A percentile compares a stretch with the other conserved stretches of the same genome.
These are phyloP conservation scores for Empis stercorea DNA, from an alignment of 2,888 invertebrate species.

Conservation along the genomic window DNA sequence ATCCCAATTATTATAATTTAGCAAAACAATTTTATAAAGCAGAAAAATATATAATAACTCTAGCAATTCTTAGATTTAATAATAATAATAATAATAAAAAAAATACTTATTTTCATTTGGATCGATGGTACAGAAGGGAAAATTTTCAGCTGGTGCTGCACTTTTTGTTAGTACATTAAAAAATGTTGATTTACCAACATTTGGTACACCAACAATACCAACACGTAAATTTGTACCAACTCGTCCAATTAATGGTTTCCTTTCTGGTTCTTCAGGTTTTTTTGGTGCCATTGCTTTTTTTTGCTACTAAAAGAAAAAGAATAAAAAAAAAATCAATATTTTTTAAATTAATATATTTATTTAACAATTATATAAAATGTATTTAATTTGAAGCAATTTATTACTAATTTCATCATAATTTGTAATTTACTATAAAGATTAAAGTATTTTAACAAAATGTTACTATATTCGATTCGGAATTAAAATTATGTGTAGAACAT, in stretches of 20 bases:
- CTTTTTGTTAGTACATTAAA: slow-evolving; percentile 99
- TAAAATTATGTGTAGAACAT: too few species aligned
- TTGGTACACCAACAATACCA: slow-evolving; percentile 93
- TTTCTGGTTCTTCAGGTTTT: slow-evolving; percentile 80
- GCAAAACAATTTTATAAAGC: too few species aligned
- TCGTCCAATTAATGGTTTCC: slow-evolving; percentile 83
- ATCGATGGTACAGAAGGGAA: slow-evolving; percentile 99
- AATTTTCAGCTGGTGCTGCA: slow-evolving; percentile 95
- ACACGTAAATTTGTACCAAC: slow-evolving; percentile 93
- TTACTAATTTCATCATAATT: too few species aligned
- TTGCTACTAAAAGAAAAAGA: slow-evolving; percentile 2
- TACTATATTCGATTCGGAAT: too few species aligned
- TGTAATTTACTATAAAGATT: too few species aligned
- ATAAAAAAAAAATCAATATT: neutral
- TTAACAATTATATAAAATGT: too few species aligned
- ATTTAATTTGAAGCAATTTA: too few species aligned
- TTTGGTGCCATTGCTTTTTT: slow-evolving; percentile 48
- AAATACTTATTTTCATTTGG: slow-evolving; percentile 99
- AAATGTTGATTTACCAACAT: slow-evolving; percentile 98
- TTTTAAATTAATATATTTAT: too few species aligned
- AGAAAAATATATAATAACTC: too few species aligned
- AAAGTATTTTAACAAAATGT: too few species aligned
- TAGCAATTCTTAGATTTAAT: too few species aligned
- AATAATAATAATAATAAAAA: slow-evolving; percentile 6
- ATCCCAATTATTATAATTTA: too few species aligned